These are phyloP conservation scores for Lasius platythorax DNA, from an alignment of 2,888 invertebrate species.

Conservation along the genomic window DNA sequence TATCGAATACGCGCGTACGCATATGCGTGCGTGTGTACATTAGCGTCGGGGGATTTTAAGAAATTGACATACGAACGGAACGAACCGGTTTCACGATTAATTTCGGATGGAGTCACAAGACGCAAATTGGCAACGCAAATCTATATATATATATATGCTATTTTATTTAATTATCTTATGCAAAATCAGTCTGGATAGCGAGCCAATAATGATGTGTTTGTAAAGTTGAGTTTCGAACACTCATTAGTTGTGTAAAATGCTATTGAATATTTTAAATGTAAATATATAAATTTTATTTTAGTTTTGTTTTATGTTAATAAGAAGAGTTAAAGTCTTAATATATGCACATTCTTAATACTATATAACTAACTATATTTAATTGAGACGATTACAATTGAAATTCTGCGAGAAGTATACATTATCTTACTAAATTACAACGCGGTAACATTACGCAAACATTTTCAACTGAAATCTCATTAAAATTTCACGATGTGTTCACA, in stretches of 20 bases:
- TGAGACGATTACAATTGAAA: neutral
- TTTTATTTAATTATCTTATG: conserved; percentile 38
- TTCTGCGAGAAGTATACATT: conserved; percentile 2
- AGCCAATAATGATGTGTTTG: conserved; percentile 24
- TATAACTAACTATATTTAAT: conserved; percentile 9
- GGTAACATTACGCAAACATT: neutral
- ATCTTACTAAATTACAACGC: neutral
- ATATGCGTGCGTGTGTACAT: conserved; percentile 35
- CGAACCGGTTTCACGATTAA: conserved; percentile 52
- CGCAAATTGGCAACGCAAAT: conserved; percentile 38
- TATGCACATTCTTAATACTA: neutral
- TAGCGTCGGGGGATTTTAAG: conserved; percentile 44
- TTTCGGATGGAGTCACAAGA: conserved; percentile 44
- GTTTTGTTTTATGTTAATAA: conserved; percentile 26
- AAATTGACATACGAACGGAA: conserved; percentile 43
- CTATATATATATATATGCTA: conserved; percentile 8
- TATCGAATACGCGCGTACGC: conserved; percentile 68
- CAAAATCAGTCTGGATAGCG: conserved; percentile 34
- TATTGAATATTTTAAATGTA: neutral
- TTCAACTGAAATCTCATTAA: neutral
- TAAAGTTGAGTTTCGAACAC: conserved; percentile 29
- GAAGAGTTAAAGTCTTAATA: neutral
- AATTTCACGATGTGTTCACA: conserved; percentile 11
- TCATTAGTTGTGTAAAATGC: conserved; percentile 12
- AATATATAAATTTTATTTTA: neutral